Percentiles rank a stretch among this genome's conserved stretches.
Conservation (phyloP, 1,140 invertebrate genomes). For the Diabrotica undecimpunctata region DNA sequence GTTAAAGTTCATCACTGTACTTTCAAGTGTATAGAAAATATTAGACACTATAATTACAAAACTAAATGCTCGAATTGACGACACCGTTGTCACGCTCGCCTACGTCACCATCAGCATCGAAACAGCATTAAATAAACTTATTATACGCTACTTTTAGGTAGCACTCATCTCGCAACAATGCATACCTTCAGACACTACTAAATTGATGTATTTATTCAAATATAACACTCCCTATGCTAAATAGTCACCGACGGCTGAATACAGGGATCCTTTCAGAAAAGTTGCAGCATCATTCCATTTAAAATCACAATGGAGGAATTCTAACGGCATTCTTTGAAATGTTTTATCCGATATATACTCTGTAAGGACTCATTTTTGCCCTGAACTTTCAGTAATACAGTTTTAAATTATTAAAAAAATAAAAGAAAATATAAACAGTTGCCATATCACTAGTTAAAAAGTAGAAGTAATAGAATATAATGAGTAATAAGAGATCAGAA, state of each 20-base stretch:
- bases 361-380: conserved; percentile 1
- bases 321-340: conserved; percentile 2
- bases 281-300: conserved; percentile 15
- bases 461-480: too few species aligned
- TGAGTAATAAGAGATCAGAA: too few species aligned
- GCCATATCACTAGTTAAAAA: too few species aligned
- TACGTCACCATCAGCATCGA: conserved; percentile 26
- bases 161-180: conserved; percentile 40
- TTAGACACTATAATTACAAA: neutral
- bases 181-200: conserved; percentile 34
- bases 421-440: too few species aligned
- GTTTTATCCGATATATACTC: conserved; percentile 1
- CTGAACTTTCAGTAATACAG: neutral
- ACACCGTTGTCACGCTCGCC: conserved; percentile 22
- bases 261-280: conserved; percentile 14
- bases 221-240: conserved; percentile 42
- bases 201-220: conserved; percentile 41
- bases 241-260: conserved; percentile 18
- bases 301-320: conserved; percentile 7
- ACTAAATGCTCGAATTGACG: neutral
- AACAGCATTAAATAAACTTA: conserved; percentile 29
- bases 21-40: neutral
- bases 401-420: too few species aligned
- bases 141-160: conserved; percentile 42
- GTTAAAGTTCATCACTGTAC: too few species aligned